Evolutionary conservation across 2,113 vertebrate genomes (phyloP).

Genomic region (Syngnathoides biaculeatus): DNA sequence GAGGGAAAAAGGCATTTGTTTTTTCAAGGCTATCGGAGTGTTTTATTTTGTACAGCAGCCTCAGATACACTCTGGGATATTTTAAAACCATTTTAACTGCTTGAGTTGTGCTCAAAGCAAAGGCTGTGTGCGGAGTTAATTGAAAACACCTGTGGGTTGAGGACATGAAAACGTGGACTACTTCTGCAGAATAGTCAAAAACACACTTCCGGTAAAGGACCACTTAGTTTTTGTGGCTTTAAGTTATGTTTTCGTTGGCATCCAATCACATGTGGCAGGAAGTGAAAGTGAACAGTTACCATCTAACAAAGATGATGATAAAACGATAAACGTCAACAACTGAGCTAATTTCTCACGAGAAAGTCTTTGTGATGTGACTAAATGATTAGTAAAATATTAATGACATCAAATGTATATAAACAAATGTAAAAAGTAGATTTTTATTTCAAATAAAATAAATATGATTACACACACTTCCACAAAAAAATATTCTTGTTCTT

Average conservation of each 20-base stretch:
- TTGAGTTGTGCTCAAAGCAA: conserved; percentile 11
- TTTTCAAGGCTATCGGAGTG: neutral
- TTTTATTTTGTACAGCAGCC: neutral
- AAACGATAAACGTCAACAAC: too few species aligned
- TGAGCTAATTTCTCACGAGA: neutral
- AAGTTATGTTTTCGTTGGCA: neutral
- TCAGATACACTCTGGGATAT: too few species aligned
- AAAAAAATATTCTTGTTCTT: conserved; percentile 40
- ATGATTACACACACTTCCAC: too few species aligned
- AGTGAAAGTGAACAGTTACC: conserved; percentile 28
- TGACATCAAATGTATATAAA: neutral
- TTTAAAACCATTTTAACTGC: neutral
- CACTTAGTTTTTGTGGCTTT: neutral
- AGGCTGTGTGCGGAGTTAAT: conserved; percentile 31
- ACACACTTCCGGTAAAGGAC: neutral
- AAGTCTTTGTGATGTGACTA: neutral
- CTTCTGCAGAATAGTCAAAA: neutral
- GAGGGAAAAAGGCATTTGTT: too few species aligned
- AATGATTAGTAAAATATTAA: neutral
- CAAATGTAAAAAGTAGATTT: neutral
- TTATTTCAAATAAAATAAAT: neutral
- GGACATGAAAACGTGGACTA: neutral
- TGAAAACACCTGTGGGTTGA: conserved; percentile 39
- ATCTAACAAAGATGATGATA: neutral
- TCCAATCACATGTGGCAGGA: conserved; percentile 18